phyloP scores from a whole-genome alignment of 2,888 invertebrate genomes.

The Allygus modestus region DNA sequence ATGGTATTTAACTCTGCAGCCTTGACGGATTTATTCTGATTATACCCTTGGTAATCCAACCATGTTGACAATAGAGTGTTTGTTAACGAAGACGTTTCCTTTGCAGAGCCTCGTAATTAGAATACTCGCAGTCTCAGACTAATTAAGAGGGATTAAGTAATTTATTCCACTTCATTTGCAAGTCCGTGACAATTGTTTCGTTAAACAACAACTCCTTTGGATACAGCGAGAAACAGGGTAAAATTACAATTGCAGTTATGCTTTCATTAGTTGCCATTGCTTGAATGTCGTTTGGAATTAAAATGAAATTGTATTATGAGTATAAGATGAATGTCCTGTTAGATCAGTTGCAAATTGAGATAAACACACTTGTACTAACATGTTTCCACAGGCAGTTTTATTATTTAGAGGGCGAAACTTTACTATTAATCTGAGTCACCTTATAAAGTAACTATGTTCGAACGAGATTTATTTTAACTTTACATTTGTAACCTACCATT shows the following conservation, averaged over 20 bases:
- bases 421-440: too few species aligned
- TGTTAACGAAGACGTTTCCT: conserved; percentile 18
- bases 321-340: too few species aligned
- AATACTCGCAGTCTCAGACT: background rate
- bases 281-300: background rate
- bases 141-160: conserved; percentile 43
- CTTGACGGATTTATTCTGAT: too few species aligned
- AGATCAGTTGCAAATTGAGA: too few species aligned
- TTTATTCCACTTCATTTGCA: conserved; percentile 43
- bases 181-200: conserved; percentile 24
- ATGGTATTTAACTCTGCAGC: too few species aligned
- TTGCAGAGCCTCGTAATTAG: conserved; percentile 12
- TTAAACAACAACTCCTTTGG: conserved; percentile 37
- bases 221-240: background rate
- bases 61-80: background rate
- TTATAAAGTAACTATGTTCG: too few species aligned
- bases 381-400: too few species aligned
- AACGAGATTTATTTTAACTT: too few species aligned
- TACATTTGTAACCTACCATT: too few species aligned
- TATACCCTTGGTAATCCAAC: background rate
- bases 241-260: background rate
- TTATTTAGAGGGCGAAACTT: too few species aligned
- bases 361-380: too few species aligned
- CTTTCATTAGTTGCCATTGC: background rate
- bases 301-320: too few species aligned